phyloP scores from a whole-genome alignment of 2,797 vertebrate genomes.

The Gymnothorax javanicus region DNA sequence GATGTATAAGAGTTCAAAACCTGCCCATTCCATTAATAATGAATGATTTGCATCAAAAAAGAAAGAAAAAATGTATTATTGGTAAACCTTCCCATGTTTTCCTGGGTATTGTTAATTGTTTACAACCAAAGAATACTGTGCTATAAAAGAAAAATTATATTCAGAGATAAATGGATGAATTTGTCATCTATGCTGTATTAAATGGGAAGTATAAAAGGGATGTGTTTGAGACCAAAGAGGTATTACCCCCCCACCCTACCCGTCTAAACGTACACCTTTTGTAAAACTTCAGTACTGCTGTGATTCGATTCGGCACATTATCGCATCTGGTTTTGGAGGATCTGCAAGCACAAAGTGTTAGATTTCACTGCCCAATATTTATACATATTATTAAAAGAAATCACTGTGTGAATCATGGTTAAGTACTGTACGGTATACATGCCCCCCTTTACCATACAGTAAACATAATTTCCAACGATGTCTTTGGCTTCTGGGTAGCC shows the following conservation, averaged over 20 bases:
- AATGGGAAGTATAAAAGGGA: constrained; percentile 37
- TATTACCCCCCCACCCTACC: constrained; percentile 30
- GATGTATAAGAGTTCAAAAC: constrained; percentile 21
- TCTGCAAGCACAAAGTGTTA: constrained; percentile 39
- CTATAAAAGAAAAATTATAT: constrained; percentile 35
- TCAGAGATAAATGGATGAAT: constrained; percentile 16
- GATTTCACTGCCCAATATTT: constrained; percentile 38
- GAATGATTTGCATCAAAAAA: background rate
- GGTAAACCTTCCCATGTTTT: constrained; percentile 21
- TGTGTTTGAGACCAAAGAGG: constrained; percentile 69
- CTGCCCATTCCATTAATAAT: constrained; percentile 10
- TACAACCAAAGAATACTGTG: constrained; percentile 77
- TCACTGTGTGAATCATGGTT: constrained; percentile 44
- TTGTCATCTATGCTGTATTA: constrained; percentile 26
- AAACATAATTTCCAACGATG: constrained; percentile 12
- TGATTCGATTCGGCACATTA: constrained; percentile 22
- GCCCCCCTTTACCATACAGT: background rate
- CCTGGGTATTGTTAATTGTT: constrained; percentile 45
- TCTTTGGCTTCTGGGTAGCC: constrained; percentile 17
- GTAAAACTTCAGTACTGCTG: constrained; percentile 17
- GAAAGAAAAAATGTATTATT: background rate
- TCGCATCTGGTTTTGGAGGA: background rate
- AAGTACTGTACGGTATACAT: constrained; percentile 34
- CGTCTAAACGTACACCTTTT: background rate
- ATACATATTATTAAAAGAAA: constrained; percentile 25